phyloP scores from a whole-genome alignment of 2,888 invertebrate genomes.

The Achlya flavicornis region DNA sequence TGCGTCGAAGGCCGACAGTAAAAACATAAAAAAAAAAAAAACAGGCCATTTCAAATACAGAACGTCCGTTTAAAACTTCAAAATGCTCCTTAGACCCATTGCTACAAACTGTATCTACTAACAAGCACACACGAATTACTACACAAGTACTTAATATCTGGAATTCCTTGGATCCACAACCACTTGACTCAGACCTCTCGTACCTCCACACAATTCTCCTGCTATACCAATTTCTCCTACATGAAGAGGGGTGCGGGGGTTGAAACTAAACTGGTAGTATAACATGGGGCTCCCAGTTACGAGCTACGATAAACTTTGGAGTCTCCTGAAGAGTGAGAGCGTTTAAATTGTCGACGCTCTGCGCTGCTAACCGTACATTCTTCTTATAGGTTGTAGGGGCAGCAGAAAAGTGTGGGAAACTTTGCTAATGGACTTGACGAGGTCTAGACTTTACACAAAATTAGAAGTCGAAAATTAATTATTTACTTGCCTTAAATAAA shows the following conservation, averaged over 20 bases:
- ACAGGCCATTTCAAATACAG: constrained; percentile 34
- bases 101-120: constrained; percentile 63
- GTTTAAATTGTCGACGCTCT: constrained; percentile 78
- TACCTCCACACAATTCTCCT: constrained; percentile 20
- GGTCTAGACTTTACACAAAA: constrained; percentile 18
- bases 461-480: constrained; percentile 1
- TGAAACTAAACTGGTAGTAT: constrained; percentile 52
- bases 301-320: constrained; percentile 77
- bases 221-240: constrained; percentile 29
- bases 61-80: constrained; percentile 40
- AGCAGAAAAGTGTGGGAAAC: constrained; percentile 44
- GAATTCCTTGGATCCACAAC: constrained; percentile 66
- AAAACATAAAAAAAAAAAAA: neutral
- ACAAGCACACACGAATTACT: constrained; percentile 69
- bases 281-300: constrained; percentile 70
- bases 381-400: constrained; percentile 59
- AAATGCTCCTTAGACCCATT: constrained; percentile 62
- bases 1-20: no score
- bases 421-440: constrained; percentile 17
- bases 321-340: constrained; percentile 75
- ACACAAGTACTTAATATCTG: constrained; percentile 75
- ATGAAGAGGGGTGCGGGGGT: constrained; percentile 38
- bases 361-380: constrained; percentile 76
- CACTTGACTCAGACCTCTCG: constrained; percentile 45
- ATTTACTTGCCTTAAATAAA: no score